Evolutionary conservation across 2,113 vertebrate genomes (phyloP), one percentile per base, ranked within the genome.

Genomic region (Coreoperca whiteheadi): DNA sequence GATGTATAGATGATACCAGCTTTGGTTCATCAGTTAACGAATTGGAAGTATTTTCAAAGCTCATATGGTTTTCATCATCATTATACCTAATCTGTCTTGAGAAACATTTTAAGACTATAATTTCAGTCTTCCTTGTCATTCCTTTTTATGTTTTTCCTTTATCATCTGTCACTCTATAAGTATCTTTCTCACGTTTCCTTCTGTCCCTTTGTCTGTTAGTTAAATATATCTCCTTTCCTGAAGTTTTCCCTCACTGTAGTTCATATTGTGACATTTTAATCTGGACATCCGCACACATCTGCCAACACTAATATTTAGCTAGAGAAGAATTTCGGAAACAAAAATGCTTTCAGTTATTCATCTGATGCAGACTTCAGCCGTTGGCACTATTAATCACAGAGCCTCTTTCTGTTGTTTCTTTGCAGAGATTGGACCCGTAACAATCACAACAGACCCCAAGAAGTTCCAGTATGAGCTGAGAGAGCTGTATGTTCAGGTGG

Each of bases 401-500:
- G 23, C 12, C 37, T 86, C 28, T 87, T 87, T 86, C 71, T 87
- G 79, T 68, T 86, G 61, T 61, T 87, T 82, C 32, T 75, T 94
- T 90, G 59, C 95, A 99, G 98, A 99, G 94, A 99, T 99, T 81
- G 99, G 99, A 37, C 98, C 99, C 0, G 96, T 99, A 86, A 99
- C 98, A 12, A 97, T 99, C 93, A 99, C 99, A 77, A 99, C 99
- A 77, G 98, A 99, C 94, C 98, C 98, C 21, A 98, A 97, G 95
- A 99, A 97, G 95, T 99, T 99, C 95, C 98, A 99, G 0, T 96
- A 96, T 95, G 98, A 99, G 93, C 95, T 99, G 87, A 95, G 97
- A 87, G 99, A 99, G 84, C 95, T 99, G 8, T 99, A 99, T 64
- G 99, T 99, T 89, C 99, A 99, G 98, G 99, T 99, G 87, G 94